These are phyloP conservation scores for Agapornis roseicollis DNA, from an alignment of 2,113 vertebrate genomes.

Conservation along the genomic window DNA sequence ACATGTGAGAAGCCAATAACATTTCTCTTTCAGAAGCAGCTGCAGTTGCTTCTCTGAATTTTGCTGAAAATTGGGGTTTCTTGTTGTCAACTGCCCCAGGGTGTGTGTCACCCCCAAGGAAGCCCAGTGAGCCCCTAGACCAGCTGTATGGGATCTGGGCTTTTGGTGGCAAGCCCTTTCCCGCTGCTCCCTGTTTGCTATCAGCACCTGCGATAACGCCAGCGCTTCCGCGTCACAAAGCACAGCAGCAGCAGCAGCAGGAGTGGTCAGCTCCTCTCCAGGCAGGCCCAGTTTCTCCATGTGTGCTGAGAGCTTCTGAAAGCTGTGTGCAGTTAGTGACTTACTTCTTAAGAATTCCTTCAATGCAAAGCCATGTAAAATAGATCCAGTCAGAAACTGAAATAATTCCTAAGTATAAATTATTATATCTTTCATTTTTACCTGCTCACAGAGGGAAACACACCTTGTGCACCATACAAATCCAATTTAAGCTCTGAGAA, in stretches of 20 bases:
- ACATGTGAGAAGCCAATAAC: background rate
- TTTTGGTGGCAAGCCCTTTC: background rate
- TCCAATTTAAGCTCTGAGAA: slow-evolving; percentile 52
- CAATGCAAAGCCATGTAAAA: background rate
- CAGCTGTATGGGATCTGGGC: background rate
- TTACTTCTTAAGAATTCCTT: background rate
- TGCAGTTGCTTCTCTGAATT: background rate
- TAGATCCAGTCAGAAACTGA: background rate
- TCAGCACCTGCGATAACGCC: background rate
- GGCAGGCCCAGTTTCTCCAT: background rate
- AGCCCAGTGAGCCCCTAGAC: background rate
- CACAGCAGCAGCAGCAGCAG: background rate
- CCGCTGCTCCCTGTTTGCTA: background rate
- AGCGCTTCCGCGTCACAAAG: background rate
- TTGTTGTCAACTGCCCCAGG: background rate
- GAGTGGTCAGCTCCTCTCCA: background rate
- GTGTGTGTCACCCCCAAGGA: too few species aligned
- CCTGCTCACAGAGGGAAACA: background rate
- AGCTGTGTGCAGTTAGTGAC: background rate
- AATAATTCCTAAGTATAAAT: background rate
- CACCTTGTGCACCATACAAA: slow-evolving; percentile 10
- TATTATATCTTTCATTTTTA: slow-evolving; percentile 16
- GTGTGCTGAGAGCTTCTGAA: background rate
- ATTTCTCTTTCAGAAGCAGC: background rate
- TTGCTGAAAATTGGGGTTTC: background rate